phyloP scores from a whole-genome alignment of 1,140 invertebrate species.

The Aphaenogaster ashmeadi region DNA sequence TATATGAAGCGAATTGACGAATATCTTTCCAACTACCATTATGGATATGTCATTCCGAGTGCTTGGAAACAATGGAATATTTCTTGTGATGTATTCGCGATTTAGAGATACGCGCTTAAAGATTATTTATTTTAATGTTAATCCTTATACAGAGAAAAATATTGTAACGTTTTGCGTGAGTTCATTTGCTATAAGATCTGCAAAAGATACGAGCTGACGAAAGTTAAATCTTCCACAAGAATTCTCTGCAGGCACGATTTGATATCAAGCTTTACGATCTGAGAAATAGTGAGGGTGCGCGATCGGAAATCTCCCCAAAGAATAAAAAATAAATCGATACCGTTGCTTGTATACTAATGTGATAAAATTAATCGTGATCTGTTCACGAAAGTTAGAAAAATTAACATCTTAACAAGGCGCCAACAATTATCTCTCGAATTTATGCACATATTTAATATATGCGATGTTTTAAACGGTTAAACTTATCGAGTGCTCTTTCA shows the following conservation, averaged over 20 bases:
- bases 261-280: slow-evolving; percentile 1
- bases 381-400: neutral
- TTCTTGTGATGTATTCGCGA: neutral
- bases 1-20: neutral
- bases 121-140: slow-evolving; percentile 11
- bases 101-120: neutral
- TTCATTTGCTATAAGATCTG: neutral
- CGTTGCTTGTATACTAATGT: neutral
- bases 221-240: slow-evolving; percentile 6
- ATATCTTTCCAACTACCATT: neutral
- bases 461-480: neutral
- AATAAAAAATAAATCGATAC: slow-evolving; percentile 14
- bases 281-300: neutral
- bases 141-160: neutral
- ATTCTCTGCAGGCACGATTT: neutral
- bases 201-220: neutral
- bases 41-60: neutral
- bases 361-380: neutral
- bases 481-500: neutral
- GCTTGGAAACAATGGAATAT: neutral
- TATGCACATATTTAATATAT: neutral
- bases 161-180: neutral
- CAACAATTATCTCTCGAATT: neutral
- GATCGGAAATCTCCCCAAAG: neutral
- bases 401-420: neutral